Percentiles rank a stretch among this genome's conserved stretches.
phyloP scores from a whole-genome alignment of 2,113 vertebrate species.

The Colius striatus region DNA sequence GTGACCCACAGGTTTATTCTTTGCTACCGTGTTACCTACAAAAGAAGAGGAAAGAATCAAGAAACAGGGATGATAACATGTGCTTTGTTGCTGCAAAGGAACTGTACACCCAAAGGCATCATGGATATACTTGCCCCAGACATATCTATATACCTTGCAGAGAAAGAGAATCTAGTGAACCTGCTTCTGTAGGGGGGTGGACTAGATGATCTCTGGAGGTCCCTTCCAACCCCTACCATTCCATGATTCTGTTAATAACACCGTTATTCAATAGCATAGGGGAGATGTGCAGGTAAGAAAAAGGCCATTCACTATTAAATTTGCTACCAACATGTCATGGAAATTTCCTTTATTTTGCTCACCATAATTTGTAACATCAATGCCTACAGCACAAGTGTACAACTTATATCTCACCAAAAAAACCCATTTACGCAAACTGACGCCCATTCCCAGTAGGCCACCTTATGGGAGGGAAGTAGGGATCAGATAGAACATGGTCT shows the following conservation, averaged over 20 bases:
- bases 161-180: neutral
- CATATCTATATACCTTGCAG: neutral
- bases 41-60: constrained; percentile 46
- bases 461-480: neutral
- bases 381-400: neutral
- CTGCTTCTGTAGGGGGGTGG: too few relatives aligned
- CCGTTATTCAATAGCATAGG: neutral
- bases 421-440: neutral
- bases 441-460: neutral
- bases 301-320: neutral
- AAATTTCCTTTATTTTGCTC: neutral
- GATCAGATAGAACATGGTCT: neutral
- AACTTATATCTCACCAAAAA: neutral
- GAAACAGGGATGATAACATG: fast-evolving
- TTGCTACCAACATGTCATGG: neutral
- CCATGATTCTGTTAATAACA: too few relatives aligned
- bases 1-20: constrained; percentile 27
- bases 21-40: constrained; percentile 95
- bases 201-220: too few relatives aligned
- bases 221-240: too few relatives aligned
- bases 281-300: neutral
- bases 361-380: neutral
- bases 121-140: neutral
- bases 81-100: neutral
- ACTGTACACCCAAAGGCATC: neutral